Percentiles rank a stretch among this genome's conserved stretches.
Conservation (phyloP, 2,797 vertebrate genomes). For the Pachyuromys duprasi region DNA sequence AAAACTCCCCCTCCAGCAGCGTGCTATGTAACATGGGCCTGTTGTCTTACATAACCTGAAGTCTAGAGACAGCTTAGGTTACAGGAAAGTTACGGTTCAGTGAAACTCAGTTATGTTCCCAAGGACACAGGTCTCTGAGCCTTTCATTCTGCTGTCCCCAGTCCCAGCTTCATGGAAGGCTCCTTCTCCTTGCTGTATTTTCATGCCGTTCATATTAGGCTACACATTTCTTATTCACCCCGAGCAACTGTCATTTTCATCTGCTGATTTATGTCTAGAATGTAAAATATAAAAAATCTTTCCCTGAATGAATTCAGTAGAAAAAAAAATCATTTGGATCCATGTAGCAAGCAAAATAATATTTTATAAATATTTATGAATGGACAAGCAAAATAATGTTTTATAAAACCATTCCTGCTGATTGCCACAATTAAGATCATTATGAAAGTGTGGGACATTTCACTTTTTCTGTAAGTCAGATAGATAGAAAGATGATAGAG, state of each 20-base stretch:
- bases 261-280: not conserved
- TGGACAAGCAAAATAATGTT: not conserved
- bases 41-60: not conserved
- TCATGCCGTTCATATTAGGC: not conserved
- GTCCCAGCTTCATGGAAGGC: not conserved
- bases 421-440: not conserved
- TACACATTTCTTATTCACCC: not conserved
- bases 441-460: not conserved
- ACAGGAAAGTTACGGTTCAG: not conserved
- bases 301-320: slow-evolving; percentile 9
- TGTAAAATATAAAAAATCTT: not conserved
- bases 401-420: not conserved
- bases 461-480: slow-evolving; percentile 9
- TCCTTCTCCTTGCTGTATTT: not conserved
- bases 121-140: not conserved
- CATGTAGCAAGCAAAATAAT: not conserved
- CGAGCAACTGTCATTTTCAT: not conserved
- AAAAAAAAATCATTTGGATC: not conserved
- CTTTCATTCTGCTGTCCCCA: not conserved
- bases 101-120: not conserved
- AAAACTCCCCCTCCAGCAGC: not conserved
- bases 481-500: not conserved
- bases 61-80: not conserved
- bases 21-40: not conserved
- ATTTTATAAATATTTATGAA: not conserved